Conservation (phyloP, 30 jellyfish, hydroid and myxozoan genomes). For the Aurelia sp. region DNA sequence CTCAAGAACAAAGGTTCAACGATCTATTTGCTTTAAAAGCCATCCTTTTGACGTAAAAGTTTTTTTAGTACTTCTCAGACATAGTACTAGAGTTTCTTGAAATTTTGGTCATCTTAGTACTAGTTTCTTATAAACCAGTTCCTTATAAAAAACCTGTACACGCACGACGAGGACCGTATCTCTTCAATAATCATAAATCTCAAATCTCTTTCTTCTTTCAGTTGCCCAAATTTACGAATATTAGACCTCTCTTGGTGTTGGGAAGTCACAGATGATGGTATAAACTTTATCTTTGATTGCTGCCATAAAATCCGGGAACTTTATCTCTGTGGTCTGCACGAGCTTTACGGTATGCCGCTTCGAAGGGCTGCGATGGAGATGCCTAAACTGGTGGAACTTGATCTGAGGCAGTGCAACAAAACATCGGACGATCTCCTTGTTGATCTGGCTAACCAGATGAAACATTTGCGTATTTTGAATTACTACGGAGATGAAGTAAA, state of each 20-base stretch:
- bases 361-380: slow-evolving; percentile 47
- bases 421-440: slow-evolving; percentile 77
- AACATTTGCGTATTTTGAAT: slow-evolving; percentile 43
- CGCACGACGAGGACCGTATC: too few relatives aligned
- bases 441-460: slow-evolving; percentile 62
- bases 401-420: slow-evolving; percentile 89
- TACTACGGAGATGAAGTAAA: slow-evolving; percentile 89
- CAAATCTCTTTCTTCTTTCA: not conserved
- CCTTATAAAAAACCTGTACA: too few relatives aligned
- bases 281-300: slow-evolving; percentile 59
- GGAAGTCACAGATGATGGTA: slow-evolving; percentile 95
- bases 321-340: slow-evolving; percentile 84
- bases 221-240: slow-evolving; percentile 73
- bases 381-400: slow-evolving; percentile 71
- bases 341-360: slow-evolving; percentile 73
- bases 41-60: too few relatives aligned
- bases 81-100: too few relatives aligned
- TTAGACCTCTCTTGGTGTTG: slow-evolving; percentile 94
- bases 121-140: too few relatives aligned
- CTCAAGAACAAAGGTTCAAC: too few relatives aligned
- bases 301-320: slow-evolving; percentile 74
- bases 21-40: too few relatives aligned
- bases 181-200: not conserved
- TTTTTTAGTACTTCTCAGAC: too few relatives aligned
- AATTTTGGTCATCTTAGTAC: too few relatives aligned